Percentiles rank a stretch among this genome's conserved stretches.
These are phyloP conservation scores for Rhizomys pruinosus DNA, from an alignment of 2,113 vertebrate genomes.

Conservation along the genomic window DNA sequence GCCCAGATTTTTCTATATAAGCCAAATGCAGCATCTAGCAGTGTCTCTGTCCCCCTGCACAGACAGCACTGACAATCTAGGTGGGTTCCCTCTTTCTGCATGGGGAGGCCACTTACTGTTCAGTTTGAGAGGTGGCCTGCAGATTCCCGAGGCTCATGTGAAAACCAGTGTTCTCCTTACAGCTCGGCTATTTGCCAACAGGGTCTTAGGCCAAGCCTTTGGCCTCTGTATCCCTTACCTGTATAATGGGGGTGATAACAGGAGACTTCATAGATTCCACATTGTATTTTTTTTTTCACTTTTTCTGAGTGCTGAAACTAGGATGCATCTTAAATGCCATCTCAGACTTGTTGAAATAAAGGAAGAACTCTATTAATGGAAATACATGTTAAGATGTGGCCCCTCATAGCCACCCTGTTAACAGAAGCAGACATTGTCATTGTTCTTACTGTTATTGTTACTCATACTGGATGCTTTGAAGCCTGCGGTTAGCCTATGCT, in stretches of 20 bases:
- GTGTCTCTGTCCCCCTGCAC: neutral
- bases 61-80: neutral
- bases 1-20: neutral
- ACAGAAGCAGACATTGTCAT: neutral
- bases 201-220: neutral
- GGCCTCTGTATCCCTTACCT: neutral
- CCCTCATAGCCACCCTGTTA: no score
- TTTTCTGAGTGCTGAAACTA: neutral
- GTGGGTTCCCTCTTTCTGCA: neutral
- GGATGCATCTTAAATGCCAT: neutral
- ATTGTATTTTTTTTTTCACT: neutral
- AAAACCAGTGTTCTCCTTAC: neutral
- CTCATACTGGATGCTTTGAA: neutral
- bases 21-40: neutral
- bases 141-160: neutral
- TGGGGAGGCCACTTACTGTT: neutral
- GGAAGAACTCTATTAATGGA: neutral
- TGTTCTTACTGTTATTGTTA: neutral
- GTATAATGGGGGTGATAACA: neutral
- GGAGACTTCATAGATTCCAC: neutral
- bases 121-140: neutral
- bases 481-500: neutral
- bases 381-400: neutral
- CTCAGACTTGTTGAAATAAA: neutral
- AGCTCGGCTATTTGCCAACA: neutral